Percentiles rank a stretch among this genome's conserved stretches.
These are phyloP conservation scores for Echinops telfairi DNA, from an alignment of 2,113 vertebrate genomes.

Conservation along the genomic window DNA sequence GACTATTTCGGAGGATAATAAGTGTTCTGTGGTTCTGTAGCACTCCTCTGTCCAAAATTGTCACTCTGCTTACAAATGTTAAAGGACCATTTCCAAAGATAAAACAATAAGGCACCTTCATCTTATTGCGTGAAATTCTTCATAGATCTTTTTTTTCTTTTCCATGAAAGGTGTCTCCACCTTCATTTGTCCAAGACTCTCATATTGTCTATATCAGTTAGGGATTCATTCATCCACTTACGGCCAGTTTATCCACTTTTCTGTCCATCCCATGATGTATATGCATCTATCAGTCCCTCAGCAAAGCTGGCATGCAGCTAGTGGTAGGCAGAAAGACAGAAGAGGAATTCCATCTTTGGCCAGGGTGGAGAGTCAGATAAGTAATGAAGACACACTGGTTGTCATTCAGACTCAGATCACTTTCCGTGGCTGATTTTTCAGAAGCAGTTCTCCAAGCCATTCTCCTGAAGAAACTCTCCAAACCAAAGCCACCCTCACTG, in stretches of 20 bases:
- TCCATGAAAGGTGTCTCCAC: too few species aligned
- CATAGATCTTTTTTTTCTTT: too few species aligned
- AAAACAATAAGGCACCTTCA: slow-evolving; percentile 60
- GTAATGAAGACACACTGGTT: too few species aligned
- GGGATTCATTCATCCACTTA: neutral
- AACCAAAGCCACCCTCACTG: too few species aligned
- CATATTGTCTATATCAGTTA: neutral
- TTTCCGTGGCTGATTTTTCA: neutral
- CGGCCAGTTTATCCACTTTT: neutral
- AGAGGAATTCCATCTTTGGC: neutral
- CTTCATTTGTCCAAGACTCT: slow-evolving; percentile 26
- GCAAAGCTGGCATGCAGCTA: neutral
- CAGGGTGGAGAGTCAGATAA: too few species aligned
- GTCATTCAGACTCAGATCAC: too few species aligned
- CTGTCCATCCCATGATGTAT: neutral
- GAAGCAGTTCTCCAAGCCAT: neutral
- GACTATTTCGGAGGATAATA: slow-evolving; percentile 79
- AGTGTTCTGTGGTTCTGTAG: slow-evolving; percentile 58
- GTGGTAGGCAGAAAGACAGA: neutral
- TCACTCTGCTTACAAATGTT: slow-evolving; percentile 78
- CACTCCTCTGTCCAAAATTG: slow-evolving; percentile 76
- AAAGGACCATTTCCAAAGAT: slow-evolving; percentile 72
- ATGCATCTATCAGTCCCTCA: neutral
- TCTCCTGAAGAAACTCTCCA: neutral
- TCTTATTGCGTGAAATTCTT: neutral